Evolutionary conservation across 2,113 vertebrate genomes (phyloP), one percentile per base, ranked within the genome.

Genomic region (Pogonocichla stellata): DNA sequence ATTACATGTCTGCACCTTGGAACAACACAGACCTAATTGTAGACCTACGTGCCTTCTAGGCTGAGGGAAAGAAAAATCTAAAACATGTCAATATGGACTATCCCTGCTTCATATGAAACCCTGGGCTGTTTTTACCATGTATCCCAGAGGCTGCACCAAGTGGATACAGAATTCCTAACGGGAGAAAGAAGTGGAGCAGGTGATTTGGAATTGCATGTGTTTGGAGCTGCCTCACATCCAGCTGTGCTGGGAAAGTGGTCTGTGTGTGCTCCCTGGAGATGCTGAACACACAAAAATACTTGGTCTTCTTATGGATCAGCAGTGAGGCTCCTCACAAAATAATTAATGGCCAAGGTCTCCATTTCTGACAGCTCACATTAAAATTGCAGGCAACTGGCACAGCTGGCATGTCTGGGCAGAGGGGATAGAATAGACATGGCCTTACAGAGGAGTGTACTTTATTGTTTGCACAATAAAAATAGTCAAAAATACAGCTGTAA

Each of bases 1-100:
- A 83, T 96, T 96, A 90, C 56, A 42, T 3, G 51, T 86, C 62
- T 80, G 91, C 65, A 94, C 92, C 56, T 84, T 67, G 85, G 93
- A 93, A 89, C 53, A 86, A 45, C 18, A 25, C 54, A 86, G 69
- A 42, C 66, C 79, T 94, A 36, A 73, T 48, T 90, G 40, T 80
- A 73, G 67, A 77, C 77, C 74, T 19, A 13, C 2, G 25, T 71
- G 20, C 24, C 22, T 93, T 31, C 47, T 33, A 33, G 51, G 48
- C 20, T 43, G 22, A 88, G 54, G 60, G 34, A 24, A 84, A 81
- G 57, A 54, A 26, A 66, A 56, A 64, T 19, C 53, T 18, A 56
- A 84, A 78, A 6, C 57, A 12, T 14, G 51, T 73, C 50, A 81
- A 4, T 72, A 33, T 38, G 40, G 10, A 16, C 22, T 66, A 33